Evolutionary conservation across 2,113 vertebrate genomes (phyloP), one percentile per base, ranked within the genome.

Genomic region (Oceanodroma tethys): DNA sequence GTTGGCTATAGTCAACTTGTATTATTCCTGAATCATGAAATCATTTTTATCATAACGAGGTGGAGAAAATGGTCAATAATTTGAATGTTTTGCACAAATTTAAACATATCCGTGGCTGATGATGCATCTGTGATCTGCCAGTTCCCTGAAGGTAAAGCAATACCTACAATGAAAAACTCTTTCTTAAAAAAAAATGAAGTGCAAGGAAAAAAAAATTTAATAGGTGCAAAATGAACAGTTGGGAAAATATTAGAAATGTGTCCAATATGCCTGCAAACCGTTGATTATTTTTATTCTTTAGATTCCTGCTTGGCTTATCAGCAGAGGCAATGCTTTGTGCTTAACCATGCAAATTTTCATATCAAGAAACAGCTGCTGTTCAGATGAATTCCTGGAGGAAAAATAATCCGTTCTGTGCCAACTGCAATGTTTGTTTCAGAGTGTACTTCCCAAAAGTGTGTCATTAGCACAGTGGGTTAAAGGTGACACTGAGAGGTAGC

Each of bases 261-360:
- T 45, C 23, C 32, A 71, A 55, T 10, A n/a, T 48, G 9, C 8
- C 40, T 85, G 40, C 3, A 92, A 82, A 73, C 4, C 6, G 36
- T 20, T 65, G 27, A 62, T 88, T 76, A 45, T 76, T 94, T 91
- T 45, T 81, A 17, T 60, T 82, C 15, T 83, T 88, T 72, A 66
- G 15, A 68, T 63, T 68, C 26, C 13, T 82, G 5, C 25, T 47
- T 68, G 9, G 4, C 9, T 92, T 90, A 65, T 80, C 20, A 59
- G 14, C 7, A 52, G 48, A 65, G 6, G 32, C 7, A 79, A 74
- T 59, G 23, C 19, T 66, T 62, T 81, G 19, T 76, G 66, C 45
- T 82, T 90, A 90, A 38, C 16, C 62, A 40, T 11, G 19, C 5
- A 79, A 56, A 76, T 82, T 80, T 90, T 66, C 30, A 9, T 88